These are phyloP conservation scores for Hippopotamyrus pictus DNA, from an alignment of 2,797 vertebrate species.

Conservation along the genomic window DNA sequence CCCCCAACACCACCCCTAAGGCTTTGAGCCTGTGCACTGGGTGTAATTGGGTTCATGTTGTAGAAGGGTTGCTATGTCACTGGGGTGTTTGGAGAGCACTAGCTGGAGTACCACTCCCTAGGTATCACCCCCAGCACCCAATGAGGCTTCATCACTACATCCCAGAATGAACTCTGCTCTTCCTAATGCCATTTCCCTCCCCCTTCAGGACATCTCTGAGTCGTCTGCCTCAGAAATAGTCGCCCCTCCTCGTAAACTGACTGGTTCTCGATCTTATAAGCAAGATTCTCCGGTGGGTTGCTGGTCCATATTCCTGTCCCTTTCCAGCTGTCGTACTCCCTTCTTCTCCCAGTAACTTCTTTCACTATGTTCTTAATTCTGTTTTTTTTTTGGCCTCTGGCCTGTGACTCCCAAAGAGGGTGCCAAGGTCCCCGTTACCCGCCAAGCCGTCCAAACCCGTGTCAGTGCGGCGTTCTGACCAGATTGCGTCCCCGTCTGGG, in stretches of 20 bases:
- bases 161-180: neutral
- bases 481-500: neutral
- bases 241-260: neutral
- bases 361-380: neutral
- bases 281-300: conserved; percentile 1
- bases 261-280: neutral
- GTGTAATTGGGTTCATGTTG: neutral
- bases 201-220: conserved; percentile 29
- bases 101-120: neutral
- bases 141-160: neutral
- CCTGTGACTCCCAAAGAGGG: conserved; percentile 14
- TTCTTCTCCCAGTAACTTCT: neutral
- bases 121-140: neutral
- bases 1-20: neutral
- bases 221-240: neutral
- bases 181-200: neutral
- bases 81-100: neutral
- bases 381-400: neutral
- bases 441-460: conserved; percentile 9
- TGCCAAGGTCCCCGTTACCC: conserved; percentile 23
- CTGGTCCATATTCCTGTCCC: neutral
- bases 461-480: neutral
- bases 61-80: neutral
- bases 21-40: neutral
- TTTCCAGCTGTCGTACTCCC: neutral